Evolutionary conservation across 1,140 invertebrate species (phyloP).

Genomic region (Ceratina australensis): DNA sequence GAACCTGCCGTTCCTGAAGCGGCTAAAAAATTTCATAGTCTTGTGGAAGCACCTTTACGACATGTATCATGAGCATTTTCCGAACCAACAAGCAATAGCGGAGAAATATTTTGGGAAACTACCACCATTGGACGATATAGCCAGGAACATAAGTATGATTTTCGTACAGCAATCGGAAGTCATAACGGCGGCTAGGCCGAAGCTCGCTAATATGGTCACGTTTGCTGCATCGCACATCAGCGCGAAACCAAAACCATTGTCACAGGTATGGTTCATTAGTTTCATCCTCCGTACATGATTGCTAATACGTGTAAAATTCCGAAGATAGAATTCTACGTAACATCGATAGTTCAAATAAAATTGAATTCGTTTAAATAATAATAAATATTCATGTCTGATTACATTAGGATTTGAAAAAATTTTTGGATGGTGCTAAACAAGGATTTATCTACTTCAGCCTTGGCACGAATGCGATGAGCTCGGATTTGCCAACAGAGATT

Average conservation of each 20-base stretch:
- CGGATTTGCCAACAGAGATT: constrained; percentile 58
- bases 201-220: constrained; percentile 79
- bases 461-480: constrained; percentile 75
- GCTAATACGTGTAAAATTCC: too few relatives aligned
- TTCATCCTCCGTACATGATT: too few relatives aligned
- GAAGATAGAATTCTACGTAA: too few relatives aligned
- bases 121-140: constrained; percentile 59
- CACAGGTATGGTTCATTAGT: constrained; percentile 52
- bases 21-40: constrained; percentile 40
- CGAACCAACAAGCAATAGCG: constrained; percentile 70
- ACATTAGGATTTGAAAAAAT: constrained; percentile 74
- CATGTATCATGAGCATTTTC: constrained; percentile 26
- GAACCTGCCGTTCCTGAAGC: constrained; percentile 46
- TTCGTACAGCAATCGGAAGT: constrained; percentile 81
- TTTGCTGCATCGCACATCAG: constrained; percentile 80
- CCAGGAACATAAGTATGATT: constrained; percentile 75
- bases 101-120: constrained; percentile 70
- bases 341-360: too few relatives aligned
- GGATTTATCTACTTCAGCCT: constrained; percentile 83
- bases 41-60: constrained; percentile 16
- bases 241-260: constrained; percentile 40
- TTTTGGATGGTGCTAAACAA: constrained; percentile 76
- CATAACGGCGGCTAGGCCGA: constrained; percentile 79
- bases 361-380: too few relatives aligned
- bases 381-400: not conserved